A percentile compares a stretch with the other conserved stretches of the same genome.
phyloP scores from a whole-genome alignment of 2,888 invertebrate species.

The Hermaeophaga mercurialis region DNA sequence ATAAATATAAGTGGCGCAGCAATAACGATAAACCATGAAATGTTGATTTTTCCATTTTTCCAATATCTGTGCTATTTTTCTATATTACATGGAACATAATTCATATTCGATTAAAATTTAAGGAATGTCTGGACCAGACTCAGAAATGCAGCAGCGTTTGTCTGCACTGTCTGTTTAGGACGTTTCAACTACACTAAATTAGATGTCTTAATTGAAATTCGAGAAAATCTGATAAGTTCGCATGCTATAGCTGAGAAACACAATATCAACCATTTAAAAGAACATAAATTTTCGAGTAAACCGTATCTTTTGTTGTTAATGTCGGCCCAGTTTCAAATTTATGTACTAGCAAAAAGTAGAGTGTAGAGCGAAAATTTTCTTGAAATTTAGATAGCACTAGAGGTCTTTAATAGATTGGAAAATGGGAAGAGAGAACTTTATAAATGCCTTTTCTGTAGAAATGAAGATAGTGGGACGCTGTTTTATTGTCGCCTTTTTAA shows the following conservation, averaged over 20 bases:
- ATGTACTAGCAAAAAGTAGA: slow-evolving; percentile 22
- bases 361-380: slow-evolving; percentile 2
- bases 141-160: slow-evolving; percentile 19
- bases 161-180: slow-evolving; percentile 21
- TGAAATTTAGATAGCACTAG: slow-evolving; percentile 2
- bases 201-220: slow-evolving; percentile 35
- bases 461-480: neutral
- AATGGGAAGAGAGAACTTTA: slow-evolving; percentile 13
- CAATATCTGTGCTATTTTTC: no score
- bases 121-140: slow-evolving; percentile 17
- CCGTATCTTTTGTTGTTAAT: slow-evolving; percentile 31
- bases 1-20: no score
- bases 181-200: slow-evolving; percentile 31
- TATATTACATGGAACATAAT: slow-evolving; percentile 13
- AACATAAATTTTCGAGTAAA: slow-evolving; percentile 29
- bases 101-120: slow-evolving; percentile 28
- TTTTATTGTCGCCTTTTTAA: neutral
- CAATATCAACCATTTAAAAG: slow-evolving; percentile 34
- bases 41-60: no score
- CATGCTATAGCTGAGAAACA: slow-evolving; percentile 19
- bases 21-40: no score
- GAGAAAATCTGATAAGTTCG: slow-evolving; percentile 33
- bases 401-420: slow-evolving; percentile 11
- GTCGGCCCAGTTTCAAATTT: slow-evolving; percentile 24
- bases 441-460: slow-evolving; percentile 3